Evolutionary conservation across 2,888 invertebrate species (phyloP).

Genomic region (Himalopsyche tibetana): DNA sequence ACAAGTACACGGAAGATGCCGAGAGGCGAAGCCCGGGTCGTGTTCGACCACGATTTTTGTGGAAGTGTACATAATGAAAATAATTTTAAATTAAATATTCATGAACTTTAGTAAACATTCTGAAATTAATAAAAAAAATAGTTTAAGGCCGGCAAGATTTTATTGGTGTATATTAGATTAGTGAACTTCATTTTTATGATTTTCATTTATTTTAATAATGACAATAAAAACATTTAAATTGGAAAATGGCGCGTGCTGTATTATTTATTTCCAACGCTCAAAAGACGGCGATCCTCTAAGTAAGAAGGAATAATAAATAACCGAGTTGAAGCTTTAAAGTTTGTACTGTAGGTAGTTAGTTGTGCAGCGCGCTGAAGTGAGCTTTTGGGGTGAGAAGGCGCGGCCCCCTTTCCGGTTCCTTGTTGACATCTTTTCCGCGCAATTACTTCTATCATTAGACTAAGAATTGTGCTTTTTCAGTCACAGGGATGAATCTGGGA

Average conservation of each 20-base stretch:
- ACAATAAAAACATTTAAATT: not conserved
- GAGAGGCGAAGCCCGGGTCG: too few species aligned
- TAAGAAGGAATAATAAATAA: slow-evolving; percentile 63
- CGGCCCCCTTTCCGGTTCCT: slow-evolving; percentile 47
- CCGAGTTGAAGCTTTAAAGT: slow-evolving; percentile 56
- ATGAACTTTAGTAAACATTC: too few species aligned
- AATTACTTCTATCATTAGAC: slow-evolving; percentile 51
- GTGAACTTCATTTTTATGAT: too few species aligned
- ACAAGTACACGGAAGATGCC: too few species aligned
- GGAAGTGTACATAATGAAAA: too few species aligned
- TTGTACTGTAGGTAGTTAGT: slow-evolving; percentile 45
- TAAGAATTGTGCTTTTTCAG: not conserved
- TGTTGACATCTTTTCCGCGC: slow-evolving; percentile 58
- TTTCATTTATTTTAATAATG: too few species aligned
- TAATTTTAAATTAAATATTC: too few species aligned
- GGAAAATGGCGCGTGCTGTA: not conserved
- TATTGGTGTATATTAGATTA: too few species aligned
- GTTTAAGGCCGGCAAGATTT: too few species aligned
- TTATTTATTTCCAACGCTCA: not conserved
- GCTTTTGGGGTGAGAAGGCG: not conserved
- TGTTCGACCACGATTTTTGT: too few species aligned
- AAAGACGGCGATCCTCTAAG: slow-evolving; percentile 45
- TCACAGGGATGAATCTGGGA: not conserved
- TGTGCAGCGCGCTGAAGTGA: slow-evolving; percentile 20
- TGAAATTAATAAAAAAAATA: too few species aligned